Conservation (phyloP, 2,113 vertebrate genomes). For the Eupsittula cactorum region DNA sequence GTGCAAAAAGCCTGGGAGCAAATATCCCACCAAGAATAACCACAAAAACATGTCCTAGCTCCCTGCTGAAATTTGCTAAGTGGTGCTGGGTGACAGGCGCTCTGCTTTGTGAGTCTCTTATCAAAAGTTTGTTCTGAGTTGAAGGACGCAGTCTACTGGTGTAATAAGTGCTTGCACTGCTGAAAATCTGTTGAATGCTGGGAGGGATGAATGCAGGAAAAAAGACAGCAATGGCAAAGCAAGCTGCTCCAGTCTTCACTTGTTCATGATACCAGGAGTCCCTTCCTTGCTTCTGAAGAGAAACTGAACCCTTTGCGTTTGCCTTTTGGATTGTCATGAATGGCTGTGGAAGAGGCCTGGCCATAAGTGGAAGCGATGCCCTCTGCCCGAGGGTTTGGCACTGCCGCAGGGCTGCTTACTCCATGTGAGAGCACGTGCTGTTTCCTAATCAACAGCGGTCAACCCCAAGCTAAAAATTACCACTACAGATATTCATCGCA, state of each 20-base stretch:
- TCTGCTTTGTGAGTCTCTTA: conserved; percentile 47
- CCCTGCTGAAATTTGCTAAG: conserved; percentile 46
- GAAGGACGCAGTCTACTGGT: conserved; percentile 3
- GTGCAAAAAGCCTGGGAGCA: background rate
- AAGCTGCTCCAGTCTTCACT: background rate
- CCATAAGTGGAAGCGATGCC: conserved; percentile 38
- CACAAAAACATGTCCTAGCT: background rate
- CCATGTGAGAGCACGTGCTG: conserved; percentile 25
- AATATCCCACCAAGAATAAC: background rate
- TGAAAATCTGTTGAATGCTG: conserved; percentile 37
- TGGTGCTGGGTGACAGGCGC: conserved; percentile 27
- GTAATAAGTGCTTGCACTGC: conserved; percentile 27
- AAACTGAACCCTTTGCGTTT: background rate
- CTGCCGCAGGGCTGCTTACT: conserved; percentile 8
- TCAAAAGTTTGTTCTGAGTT: conserved; percentile 27
- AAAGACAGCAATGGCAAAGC: background rate
- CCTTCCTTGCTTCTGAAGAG: background rate
- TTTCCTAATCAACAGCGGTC: conserved; percentile 53
- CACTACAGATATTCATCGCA: conserved; percentile 25
- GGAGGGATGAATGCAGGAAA: background rate
- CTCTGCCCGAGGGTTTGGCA: background rate
- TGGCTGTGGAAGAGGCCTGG: conserved; percentile 43
- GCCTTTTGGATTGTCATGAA: background rate
- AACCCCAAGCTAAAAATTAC: conserved; percentile 60
- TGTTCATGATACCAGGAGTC: background rate